Evolutionary conservation across 1,140 invertebrate species (phyloP), one percentile per base, ranked within the genome.

Genomic region (Micrasema longulum): DNA sequence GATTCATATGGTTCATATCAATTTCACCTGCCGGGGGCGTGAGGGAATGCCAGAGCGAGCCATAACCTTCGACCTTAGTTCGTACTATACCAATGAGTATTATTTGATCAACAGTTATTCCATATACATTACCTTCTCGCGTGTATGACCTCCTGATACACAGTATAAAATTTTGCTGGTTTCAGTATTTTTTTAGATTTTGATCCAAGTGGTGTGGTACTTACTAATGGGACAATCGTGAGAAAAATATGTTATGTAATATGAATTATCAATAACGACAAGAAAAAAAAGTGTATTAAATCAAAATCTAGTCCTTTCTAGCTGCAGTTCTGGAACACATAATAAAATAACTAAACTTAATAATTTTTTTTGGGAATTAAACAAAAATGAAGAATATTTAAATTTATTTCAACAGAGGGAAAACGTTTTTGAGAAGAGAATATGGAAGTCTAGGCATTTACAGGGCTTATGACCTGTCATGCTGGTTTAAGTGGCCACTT

Each of bases 1-100:
- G 53, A 16, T n/a, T 57, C 36, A 35, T 57, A 35, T 35, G 53
- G 53, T 57, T 57, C 26, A 57, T 36, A 57, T 57, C 53, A 57
- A 57, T 57, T 57, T 57, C 53, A 57, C 53, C 53, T 57, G 53
- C 53, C 18, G 53, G 53, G 47, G 53, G 53, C 53, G 53, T 57
- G 26, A 14, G 23, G 26, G 53, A 57, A 57, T 57, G n/a, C 53
- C 53, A 57, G 31, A n/a, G n/a, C 53, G 18, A 57, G 23, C 23
- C 53, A 12, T 14, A 31, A 57, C 53, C 53, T 18, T 31, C 53
- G 18, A 57, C 53, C 53, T 57, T 31, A 57, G 14, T 57, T n/a
- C 53, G 6, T 52, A 52, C 20, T 22, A 22, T 11, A 3, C 20
- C 18, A 57, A 23, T 36, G 31, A 35, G 53, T 57, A 57, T 57